Conservation (phyloP, 2,888 invertebrate genomes). For the Cotesia congregata region DNA sequence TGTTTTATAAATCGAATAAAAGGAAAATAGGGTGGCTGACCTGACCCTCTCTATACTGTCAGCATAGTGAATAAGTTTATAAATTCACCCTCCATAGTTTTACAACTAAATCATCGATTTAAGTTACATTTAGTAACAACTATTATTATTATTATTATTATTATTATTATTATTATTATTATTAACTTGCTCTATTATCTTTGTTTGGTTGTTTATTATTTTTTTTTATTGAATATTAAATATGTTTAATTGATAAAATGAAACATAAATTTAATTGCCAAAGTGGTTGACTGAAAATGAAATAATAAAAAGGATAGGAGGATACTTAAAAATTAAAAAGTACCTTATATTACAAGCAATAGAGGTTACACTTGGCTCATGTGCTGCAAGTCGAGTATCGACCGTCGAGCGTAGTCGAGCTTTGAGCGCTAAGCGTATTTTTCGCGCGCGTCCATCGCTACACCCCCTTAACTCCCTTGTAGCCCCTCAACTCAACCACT, state of each 20-base stretch:
- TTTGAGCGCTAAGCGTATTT: conserved; percentile 17
- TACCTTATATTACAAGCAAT: neutral
- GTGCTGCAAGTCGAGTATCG: conserved; percentile 51
- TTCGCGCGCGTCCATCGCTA: conserved; percentile 23
- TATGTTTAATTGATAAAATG: too few relatives aligned
- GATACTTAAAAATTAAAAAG: conserved; percentile 3
- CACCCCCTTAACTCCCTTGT: neutral
- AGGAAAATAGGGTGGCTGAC: neutral
- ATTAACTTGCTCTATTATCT: neutral
- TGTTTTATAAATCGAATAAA: neutral
- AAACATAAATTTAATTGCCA: neutral
- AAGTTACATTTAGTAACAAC: neutral
- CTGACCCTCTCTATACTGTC: neutral
- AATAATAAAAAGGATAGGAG: neutral
- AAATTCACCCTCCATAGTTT: neutral
- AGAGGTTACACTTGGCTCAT: conserved; percentile 40
- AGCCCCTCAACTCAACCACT: conserved; percentile 14
- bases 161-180: too few relatives aligned
- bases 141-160: neutral
- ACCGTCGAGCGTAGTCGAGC: conserved; percentile 50
- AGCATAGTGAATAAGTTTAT: neutral
- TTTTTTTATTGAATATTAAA: too few relatives aligned
- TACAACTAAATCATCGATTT: neutral
- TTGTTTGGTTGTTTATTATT: too few relatives aligned
- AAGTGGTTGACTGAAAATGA: neutral